Evolutionary conservation across 1,140 invertebrate species (phyloP).

Genomic region (Panulirus ornatus): DNA sequence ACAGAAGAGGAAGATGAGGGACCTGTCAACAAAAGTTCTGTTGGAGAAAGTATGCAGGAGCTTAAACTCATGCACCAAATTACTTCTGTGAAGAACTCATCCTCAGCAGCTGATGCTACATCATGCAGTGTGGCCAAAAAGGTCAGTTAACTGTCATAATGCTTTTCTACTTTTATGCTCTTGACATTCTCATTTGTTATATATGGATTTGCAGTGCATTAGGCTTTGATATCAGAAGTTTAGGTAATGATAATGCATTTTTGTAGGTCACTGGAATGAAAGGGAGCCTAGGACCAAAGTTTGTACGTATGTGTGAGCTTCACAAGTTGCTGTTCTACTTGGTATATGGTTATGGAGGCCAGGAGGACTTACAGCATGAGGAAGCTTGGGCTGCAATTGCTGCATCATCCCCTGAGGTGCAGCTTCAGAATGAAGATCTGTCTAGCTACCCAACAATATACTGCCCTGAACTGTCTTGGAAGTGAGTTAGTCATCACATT

Average conservation of each 20-base stretch:
- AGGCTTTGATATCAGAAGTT: no score
- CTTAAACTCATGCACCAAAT: slow-evolving; percentile 73
- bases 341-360: slow-evolving; percentile 82
- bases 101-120: not conserved
- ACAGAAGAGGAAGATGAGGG: not conserved
- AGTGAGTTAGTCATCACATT: slow-evolving; percentile 75
- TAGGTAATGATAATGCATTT: no score
- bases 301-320: slow-evolving; percentile 83
- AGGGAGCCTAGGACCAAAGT: slow-evolving; percentile 82
- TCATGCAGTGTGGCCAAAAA: not conserved
- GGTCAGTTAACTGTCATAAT: no score
- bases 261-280: slow-evolving; percentile 78
- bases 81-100: not conserved
- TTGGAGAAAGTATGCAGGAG: slow-evolving; percentile 61
- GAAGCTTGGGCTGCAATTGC: slow-evolving; percentile 79
- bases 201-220: no score
- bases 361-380: slow-evolving; percentile 77
- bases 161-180: no score
- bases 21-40: slow-evolving; percentile 35
- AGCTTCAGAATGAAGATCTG: slow-evolving; percentile 67
- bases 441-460: slow-evolving; percentile 78
- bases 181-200: no score
- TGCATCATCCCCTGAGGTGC: slow-evolving; percentile 77
- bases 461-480: slow-evolving; percentile 76
- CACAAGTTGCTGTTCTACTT: slow-evolving; percentile 86